These are phyloP conservation scores for Philotrypesis tridentata DNA, from an alignment of 1,140 invertebrate species.

Conservation along the genomic window DNA sequence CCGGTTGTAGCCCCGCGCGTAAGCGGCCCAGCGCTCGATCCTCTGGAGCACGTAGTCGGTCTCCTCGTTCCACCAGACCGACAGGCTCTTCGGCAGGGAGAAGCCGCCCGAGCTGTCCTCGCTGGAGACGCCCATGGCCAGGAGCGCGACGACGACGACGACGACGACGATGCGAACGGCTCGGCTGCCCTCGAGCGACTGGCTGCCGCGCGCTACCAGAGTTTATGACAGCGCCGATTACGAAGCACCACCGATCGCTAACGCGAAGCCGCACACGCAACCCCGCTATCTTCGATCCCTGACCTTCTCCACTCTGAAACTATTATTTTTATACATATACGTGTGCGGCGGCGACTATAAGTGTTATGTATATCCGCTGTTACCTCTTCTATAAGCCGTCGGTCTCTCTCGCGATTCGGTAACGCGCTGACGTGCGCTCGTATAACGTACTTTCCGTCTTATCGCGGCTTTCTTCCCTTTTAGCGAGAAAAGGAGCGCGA, in stretches of 20 bases:
- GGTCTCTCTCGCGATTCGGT: not conserved
- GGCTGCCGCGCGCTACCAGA: not conserved
- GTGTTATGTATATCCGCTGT: no score
- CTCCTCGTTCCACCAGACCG: constrained; percentile 67
- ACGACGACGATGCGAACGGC: not conserved
- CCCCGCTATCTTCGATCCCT: constrained; percentile 7
- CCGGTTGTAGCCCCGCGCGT: constrained; percentile 67
- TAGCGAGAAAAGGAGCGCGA: no score
- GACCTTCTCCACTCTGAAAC: constrained; percentile 5
- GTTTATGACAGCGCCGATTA: not conserved
- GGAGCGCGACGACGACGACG: not conserved
- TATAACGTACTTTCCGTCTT: no score
- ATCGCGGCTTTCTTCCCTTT: no score
- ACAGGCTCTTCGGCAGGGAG: constrained; percentile 25
- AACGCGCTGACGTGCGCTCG: not conserved
- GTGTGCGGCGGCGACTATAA: no score
- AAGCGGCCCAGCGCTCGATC: constrained; percentile 67
- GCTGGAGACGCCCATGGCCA: constrained; percentile 26
- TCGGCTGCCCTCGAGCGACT: constrained; percentile 6
- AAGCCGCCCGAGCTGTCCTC: constrained; percentile 29
- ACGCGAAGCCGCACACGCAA: constrained; percentile 1
- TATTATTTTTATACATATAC: no score
- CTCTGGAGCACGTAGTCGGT: constrained; percentile 67
- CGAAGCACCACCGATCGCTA: constrained; percentile 18
- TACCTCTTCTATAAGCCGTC: no score